Evolutionary conservation across 2,797 vertebrate genomes (phyloP).

Genomic region (Triplophysa yarkandensis): DNA sequence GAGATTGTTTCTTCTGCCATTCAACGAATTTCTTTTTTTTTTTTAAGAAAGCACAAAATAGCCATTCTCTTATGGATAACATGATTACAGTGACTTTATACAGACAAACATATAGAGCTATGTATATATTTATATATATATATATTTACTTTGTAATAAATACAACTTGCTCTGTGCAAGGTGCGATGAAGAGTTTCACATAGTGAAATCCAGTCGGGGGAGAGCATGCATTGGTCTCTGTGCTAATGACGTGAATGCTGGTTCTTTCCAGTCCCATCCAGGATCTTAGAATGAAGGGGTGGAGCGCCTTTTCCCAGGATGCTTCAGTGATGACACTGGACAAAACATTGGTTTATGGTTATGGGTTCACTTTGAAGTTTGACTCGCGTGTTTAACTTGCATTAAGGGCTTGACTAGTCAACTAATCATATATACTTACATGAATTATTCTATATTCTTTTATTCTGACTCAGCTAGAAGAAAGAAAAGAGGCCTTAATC

Average conservation of each 20-base stretch:
- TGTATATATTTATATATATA: slow-evolving; percentile 44
- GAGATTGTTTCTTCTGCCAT: slow-evolving; percentile 54
- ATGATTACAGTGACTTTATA: slow-evolving; percentile 74
- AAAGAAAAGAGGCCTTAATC: slow-evolving; percentile 49
- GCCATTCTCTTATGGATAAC: slow-evolving; percentile 69
- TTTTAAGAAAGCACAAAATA: slow-evolving; percentile 60
- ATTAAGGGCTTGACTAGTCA: slow-evolving; percentile 9
- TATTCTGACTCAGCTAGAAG: slow-evolving; percentile 66
- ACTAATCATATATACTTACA: slow-evolving; percentile 46
- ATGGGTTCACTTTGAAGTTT: background rate
- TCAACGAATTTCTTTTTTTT: slow-evolving; percentile 30
- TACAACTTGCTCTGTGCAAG: slow-evolving; percentile 74
- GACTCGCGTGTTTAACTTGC: slow-evolving; percentile 26
- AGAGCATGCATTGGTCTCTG: slow-evolving; percentile 81
- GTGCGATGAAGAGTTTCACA: slow-evolving; percentile 74
- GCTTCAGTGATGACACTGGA: slow-evolving; percentile 64
- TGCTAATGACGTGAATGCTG: slow-evolving; percentile 72
- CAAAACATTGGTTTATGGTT: slow-evolving; percentile 44
- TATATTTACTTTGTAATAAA: slow-evolving; percentile 73
- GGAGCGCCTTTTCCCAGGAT: slow-evolving; percentile 72
- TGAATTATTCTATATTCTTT: slow-evolving; percentile 61
- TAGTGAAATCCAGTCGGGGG: slow-evolving; percentile 76
- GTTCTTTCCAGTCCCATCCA: slow-evolving; percentile 65
- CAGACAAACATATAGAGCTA: slow-evolving; percentile 71
- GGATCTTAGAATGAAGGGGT: slow-evolving; percentile 64